phyloP scores from a whole-genome alignment of 2,888 invertebrate genomes.

The Chaetogeoica ovagalla region DNA sequence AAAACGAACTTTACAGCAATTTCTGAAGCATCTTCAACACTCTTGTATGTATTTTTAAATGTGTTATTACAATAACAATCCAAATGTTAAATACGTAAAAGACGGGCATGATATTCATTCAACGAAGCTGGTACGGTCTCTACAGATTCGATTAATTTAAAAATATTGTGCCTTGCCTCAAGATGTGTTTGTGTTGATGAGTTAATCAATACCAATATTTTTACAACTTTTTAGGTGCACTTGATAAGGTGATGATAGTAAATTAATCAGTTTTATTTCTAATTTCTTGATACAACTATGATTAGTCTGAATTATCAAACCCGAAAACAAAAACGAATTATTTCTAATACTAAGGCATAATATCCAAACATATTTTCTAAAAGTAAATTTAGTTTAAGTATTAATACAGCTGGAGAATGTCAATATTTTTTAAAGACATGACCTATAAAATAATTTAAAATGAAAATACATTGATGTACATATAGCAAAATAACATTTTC shows the following conservation, averaged over 20 bases:
- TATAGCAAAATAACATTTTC: neutral
- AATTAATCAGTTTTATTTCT: slow-evolving; percentile 48
- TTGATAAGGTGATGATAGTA: slow-evolving; percentile 54
- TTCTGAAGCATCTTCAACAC: slow-evolving; percentile 56
- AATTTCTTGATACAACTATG: slow-evolving; percentile 29
- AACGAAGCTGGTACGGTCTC: slow-evolving; percentile 36
- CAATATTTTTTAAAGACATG: slow-evolving; percentile 59
- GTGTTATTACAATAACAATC: slow-evolving; percentile 60
- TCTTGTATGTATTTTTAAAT: slow-evolving; percentile 23
- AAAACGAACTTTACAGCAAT: slow-evolving; percentile 78
- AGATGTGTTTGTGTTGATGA: slow-evolving; percentile 7
- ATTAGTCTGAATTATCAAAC: slow-evolving; percentile 15
- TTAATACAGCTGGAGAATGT: slow-evolving; percentile 55
- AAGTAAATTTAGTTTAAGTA: slow-evolving; percentile 26
- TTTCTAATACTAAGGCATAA: slow-evolving; percentile 44
- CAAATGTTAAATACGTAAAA: slow-evolving; percentile 75
- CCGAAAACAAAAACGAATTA: slow-evolving; percentile 34
- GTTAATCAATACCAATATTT: slow-evolving; percentile 43
- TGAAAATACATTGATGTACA: neutral
- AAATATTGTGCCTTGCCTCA: slow-evolving; percentile 17
- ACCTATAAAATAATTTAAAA: slow-evolving; percentile 59
- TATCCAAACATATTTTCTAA: slow-evolving; percentile 42
- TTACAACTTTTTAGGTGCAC: slow-evolving; percentile 36
- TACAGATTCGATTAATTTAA: slow-evolving; percentile 42
- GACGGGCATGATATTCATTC: slow-evolving; percentile 77